Base-by-base conservation (phyloP, 1,140 invertebrate species). In the Drosophila watanabei region DNA sequence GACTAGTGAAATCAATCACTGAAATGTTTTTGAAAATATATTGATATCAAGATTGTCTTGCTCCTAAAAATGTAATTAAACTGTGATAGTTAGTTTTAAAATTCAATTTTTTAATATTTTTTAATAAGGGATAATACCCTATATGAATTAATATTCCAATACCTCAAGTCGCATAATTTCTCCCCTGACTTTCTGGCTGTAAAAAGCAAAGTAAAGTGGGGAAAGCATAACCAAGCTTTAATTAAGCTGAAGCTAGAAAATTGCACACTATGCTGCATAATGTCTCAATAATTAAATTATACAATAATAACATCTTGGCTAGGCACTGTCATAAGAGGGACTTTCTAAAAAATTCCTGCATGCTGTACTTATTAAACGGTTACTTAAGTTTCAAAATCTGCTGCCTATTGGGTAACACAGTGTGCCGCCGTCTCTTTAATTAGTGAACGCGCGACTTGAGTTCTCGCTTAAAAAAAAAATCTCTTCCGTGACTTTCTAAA, bases 401-500 rank as follows among this genome's bases (percentile, higher is more conserved):
- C 43, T 41, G 24, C 52, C 13, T 69, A 75, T 80, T 80, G 51
- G 57, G 56, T 68, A 57, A 75, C 71, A 73, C 71, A 75, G 61
- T 66, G 56, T 48, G 43, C 35, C 39, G 56, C 32, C 39, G 69
- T 58, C 30, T 66, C 54, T 57, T 58, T 66, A 58, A 46, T 73
- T 73, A 73, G 69, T 43, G 39, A 73, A 73, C 54, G 70, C 45
- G 33, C 52, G 45, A 73, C 66, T 73, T 32, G 70, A 41, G 35
- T 73, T 59, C 66, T 60, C 33, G 37, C 37, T 32, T 28, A 24
- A 51, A 20, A 41, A 20, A 41, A 52, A 33, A 72, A 57, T 57
- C 54, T 60, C 77, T 62, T 58, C 41, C 73, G 49, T 71, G 72
- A 79, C 80, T 82, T 82, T 82, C 80, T 75, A 82, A 82, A 82